A percentile compares a stretch with the other conserved stretches of the same genome.
These are phyloP conservation scores for Cynodonichthys magdalenae DNA, from an alignment of 2,797 vertebrate genomes.

Conservation along the genomic window DNA sequence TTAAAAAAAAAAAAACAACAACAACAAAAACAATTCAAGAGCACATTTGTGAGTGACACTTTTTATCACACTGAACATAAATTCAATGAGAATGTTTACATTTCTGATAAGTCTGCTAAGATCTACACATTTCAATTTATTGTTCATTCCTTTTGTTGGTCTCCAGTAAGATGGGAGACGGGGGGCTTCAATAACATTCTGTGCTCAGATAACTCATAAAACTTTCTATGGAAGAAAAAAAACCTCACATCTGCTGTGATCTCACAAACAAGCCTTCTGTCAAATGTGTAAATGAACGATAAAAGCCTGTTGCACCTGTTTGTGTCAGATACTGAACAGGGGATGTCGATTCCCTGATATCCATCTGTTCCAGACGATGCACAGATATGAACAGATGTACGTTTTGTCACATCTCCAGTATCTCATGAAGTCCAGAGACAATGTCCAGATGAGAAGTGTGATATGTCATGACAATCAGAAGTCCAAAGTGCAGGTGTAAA, in stretches of 20 bases:
- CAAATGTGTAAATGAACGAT: slow-evolving; percentile 54
- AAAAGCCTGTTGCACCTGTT: slow-evolving; percentile 43
- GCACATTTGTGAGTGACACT: slow-evolving; percentile 42
- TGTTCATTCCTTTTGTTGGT: slow-evolving; percentile 7
- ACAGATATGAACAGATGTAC: slow-evolving; percentile 48
- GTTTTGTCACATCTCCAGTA: slow-evolving; percentile 66
- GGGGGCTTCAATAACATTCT: neutral
- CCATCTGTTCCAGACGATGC: slow-evolving; percentile 48
- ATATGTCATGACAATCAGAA: slow-evolving; percentile 36
- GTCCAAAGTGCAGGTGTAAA: slow-evolving; percentile 13
- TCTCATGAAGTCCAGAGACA: slow-evolving; percentile 41
- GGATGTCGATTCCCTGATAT: slow-evolving; percentile 51
- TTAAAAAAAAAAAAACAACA: slow-evolving; percentile 31
- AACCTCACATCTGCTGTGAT: slow-evolving; percentile 21
- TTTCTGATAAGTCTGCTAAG: slow-evolving; percentile 33
- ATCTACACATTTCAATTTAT: slow-evolving; percentile 27
- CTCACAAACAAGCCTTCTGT: slow-evolving; percentile 36
- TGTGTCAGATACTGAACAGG: slow-evolving; percentile 57
- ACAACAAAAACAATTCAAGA: slow-evolving; percentile 29
- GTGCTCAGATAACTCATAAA: neutral
- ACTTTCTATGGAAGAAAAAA: neutral
- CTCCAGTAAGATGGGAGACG: slow-evolving; percentile 14
- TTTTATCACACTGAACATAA: slow-evolving; percentile 28
- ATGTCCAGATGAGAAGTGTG: slow-evolving; percentile 43
- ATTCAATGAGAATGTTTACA: slow-evolving; percentile 5